Evolutionary conservation across 2,797 vertebrate species (phyloP).

Genomic region (Spinibarbus caldwelli): DNA sequence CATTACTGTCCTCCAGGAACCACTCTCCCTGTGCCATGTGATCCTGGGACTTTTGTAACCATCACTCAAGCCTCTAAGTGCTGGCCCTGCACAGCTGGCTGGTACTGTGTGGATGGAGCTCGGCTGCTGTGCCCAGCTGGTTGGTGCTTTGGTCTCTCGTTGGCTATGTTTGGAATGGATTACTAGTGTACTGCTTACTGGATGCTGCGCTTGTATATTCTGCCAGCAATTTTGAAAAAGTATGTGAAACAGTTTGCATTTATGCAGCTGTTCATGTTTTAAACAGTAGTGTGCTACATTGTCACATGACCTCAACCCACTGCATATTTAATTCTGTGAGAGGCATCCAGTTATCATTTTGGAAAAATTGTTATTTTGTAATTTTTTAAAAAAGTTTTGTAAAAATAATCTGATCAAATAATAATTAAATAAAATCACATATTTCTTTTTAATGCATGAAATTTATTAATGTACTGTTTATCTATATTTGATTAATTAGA

Average conservation of each 20-base stretch:
- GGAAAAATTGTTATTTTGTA: too few species aligned
- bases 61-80: constrained; percentile 76
- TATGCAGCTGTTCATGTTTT: constrained; percentile 25
- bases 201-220: constrained; percentile 2
- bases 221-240: not conserved
- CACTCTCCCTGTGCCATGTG: constrained; percentile 73
- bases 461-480: not conserved
- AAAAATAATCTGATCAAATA: not conserved
- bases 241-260: constrained; percentile 24
- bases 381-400: not conserved
- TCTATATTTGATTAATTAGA: not conserved
- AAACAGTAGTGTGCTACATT: not conserved
- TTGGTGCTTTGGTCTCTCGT: constrained; percentile 68
- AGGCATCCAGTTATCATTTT: not conserved
- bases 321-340: not conserved
- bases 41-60: constrained; percentile 80
- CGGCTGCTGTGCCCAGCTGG: constrained; percentile 84
- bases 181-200: constrained; percentile 21
- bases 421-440: not conserved
- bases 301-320: not conserved
- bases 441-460: not conserved
- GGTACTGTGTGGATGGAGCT: constrained; percentile 80
- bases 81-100: constrained; percentile 81
- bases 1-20: constrained; percentile 83
- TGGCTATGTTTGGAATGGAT: constrained; percentile 23